These are phyloP conservation scores for Drosophila quinaria DNA, from an alignment of 2,888 invertebrate genomes.

Conservation along the genomic window DNA sequence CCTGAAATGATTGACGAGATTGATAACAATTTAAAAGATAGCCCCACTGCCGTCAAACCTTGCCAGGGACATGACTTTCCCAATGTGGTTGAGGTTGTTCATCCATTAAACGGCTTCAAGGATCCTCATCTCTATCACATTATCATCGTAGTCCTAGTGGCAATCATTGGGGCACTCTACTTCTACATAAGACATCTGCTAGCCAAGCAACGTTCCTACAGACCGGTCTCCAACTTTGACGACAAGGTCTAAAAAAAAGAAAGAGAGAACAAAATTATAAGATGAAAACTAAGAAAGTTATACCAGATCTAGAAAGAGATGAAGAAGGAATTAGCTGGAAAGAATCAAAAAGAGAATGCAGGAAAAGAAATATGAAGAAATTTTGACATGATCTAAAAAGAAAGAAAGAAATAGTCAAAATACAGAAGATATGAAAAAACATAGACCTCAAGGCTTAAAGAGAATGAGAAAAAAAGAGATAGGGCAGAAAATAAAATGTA, in stretches of 20 bases:
- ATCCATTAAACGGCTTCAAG: slow-evolving; percentile 38
- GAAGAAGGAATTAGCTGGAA: background rate
- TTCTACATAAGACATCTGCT: slow-evolving; percentile 71
- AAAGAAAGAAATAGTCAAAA: background rate
- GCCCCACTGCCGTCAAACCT: slow-evolving; percentile 20
- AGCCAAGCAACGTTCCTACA: slow-evolving; percentile 84
- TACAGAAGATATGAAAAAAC: background rate
- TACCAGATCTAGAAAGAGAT: background rate
- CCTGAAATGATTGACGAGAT: background rate
- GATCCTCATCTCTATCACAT: slow-evolving; percentile 14
- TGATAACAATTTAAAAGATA: slow-evolving; percentile 1
- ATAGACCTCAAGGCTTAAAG: too few relatives aligned
- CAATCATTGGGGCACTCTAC: slow-evolving; percentile 53
- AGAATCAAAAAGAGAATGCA: too few relatives aligned
- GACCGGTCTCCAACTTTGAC: slow-evolving; percentile 84
- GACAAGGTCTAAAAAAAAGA: slow-evolving; percentile 78
- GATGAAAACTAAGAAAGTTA: background rate
- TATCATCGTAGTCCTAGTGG: slow-evolving; percentile 47
- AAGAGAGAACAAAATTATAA: background rate
- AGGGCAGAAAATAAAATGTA: background rate
- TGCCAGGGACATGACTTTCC: slow-evolving; percentile 65
- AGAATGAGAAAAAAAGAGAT: too few relatives aligned
- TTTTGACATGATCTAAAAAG: background rate
- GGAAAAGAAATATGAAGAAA: background rate
- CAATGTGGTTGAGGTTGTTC: slow-evolving; percentile 75